Evolutionary conservation across 2,113 vertebrate genomes (phyloP), one percentile per base, ranked within the genome.

Genomic region (Podarcis muralis): DNA sequence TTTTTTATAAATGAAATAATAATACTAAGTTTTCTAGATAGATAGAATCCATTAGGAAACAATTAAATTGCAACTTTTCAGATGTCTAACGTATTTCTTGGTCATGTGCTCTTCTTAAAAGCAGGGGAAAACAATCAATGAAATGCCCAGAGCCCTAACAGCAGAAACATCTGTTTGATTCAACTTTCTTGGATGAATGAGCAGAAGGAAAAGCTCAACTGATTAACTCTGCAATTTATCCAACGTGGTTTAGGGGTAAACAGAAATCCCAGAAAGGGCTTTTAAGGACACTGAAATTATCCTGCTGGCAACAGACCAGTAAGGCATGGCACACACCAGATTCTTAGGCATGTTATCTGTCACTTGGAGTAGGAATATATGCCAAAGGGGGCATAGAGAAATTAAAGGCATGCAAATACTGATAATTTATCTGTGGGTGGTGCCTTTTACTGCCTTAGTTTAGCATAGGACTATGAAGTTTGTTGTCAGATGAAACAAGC

Each of bases 181-280:
- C 68, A 11, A 93, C 92, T 94, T 93, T 93, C 84, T 93, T 78
- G 87, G 88, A 91, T 89, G 92, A 95, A 95, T 92, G 94, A 95
- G 91, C 93, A 95, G 87, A 93, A 94, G 92, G 88, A 93, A 83
- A 95, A 95, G 92, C 91, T 92, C 91, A 91, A 83, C 84, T 90
- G 94, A 95, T 96, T 95, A 95, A 95, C 86, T 93, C 92, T 93
- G 93, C 93, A 92, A 92, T 93, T 90, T 89, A 94, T 85, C 87
- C 91, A 95, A 90, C 86, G 85, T 92, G 92, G 83, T 95, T 92
- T 89, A 89, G 48, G 86, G 32, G 69, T 87, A 88, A 89, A 81
- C 91, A 93, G 93, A 95, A 95, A 96, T 93, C 94, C 94, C 90
- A 80, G 81, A 89, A 95, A 95, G 94, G 92, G 87, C 89, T 92